Base-by-base conservation (phyloP, 2,888 invertebrate species). In the Thymelicus sylvestris region DNA sequence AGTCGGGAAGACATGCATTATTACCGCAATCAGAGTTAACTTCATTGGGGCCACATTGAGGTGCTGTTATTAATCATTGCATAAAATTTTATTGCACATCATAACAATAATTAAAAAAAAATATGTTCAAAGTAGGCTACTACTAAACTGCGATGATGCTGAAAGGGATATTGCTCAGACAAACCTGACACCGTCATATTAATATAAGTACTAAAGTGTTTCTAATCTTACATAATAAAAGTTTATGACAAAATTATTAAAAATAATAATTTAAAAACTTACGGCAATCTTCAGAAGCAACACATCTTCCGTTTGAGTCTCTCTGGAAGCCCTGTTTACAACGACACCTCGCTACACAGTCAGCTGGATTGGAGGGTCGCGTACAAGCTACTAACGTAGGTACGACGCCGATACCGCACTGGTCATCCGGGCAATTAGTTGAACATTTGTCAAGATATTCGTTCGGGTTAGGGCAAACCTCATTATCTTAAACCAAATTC, bases 41-140 rank as follows among this genome's bases (percentile, higher is more conserved):
- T 41, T 61, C 61, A n/a, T 61, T 61, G 13, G 0, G 7, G 7
- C 61, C 61, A 61, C 61, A 44, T 44, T 12, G 0, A 1, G 44
- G 44, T 44, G 44, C 44, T 64, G 38, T 38, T 50, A 61, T 5
- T 13, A 38, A 77, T 55, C 0, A 74, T 38, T 3, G 76, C 74
- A 55, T 24, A 24, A 2, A 24, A 24, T 24, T 2, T 24, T 2
- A 24, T 24, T 31, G 31, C 2, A 31, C 31, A 31, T 31, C 31
- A 31, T 31, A 31, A 31, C 3, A 31, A 31, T 31, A 31, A 31
- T 31, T 31, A 31, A 31, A 31, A 31, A 31, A 31, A 31, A 2
- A 0, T 5, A 31, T 31, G 31, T 31, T 31, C 3, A 2, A 31
- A 31, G 31, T 31, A 19, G 19, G 19, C 1, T 19, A 31, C 31